A percentile compares a stretch with the other conserved stretches of the same genome.
Evolutionary conservation across 2,888 invertebrate genomes (phyloP).

Genomic region (Ypsolopha scabrella): DNA sequence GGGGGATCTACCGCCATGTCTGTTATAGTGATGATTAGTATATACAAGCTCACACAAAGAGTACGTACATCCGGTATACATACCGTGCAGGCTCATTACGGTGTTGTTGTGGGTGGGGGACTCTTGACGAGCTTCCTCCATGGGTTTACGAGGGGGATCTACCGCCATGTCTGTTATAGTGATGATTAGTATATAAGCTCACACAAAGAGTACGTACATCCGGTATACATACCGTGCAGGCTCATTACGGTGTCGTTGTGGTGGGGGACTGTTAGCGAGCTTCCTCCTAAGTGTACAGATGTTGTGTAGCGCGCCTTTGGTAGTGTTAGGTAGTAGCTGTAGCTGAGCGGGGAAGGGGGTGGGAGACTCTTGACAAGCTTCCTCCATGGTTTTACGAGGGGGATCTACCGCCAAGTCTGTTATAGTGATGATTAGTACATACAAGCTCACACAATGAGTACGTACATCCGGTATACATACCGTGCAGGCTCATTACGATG

Average conservation of each 20-base stretch:
- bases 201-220: too few relatives aligned
- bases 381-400: slow-evolving; percentile 40
- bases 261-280: slow-evolving; percentile 40
- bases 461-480: slow-evolving; percentile 19
- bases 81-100: slow-evolving; percentile 44
- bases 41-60: slow-evolving; percentile 3
- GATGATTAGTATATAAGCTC: slow-evolving; percentile 6
- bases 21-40: neutral
- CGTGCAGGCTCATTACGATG: slow-evolving; percentile 36
- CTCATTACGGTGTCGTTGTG: slow-evolving; percentile 33
- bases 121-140: slow-evolving; percentile 45
- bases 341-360: too few relatives aligned
- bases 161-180: too few relatives aligned
- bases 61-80: slow-evolving; percentile 9
- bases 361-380: slow-evolving; percentile 40
- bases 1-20: too few relatives aligned
- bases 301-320: too few relatives aligned
- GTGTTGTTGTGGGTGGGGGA: slow-evolving; percentile 33
- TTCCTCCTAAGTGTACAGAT: too few relatives aligned
- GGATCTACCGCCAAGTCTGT: too few relatives aligned
- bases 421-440: neutral
- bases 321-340: too few relatives aligned
- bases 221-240: slow-evolving; percentile 35
- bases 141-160: slow-evolving; percentile 24
- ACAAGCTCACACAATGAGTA: slow-evolving; percentile 2